A percentile compares a stretch with the other conserved stretches of the same genome.
Conservation (phyloP, 2,797 vertebrate species). For the Centropyge bicolor region DNA sequence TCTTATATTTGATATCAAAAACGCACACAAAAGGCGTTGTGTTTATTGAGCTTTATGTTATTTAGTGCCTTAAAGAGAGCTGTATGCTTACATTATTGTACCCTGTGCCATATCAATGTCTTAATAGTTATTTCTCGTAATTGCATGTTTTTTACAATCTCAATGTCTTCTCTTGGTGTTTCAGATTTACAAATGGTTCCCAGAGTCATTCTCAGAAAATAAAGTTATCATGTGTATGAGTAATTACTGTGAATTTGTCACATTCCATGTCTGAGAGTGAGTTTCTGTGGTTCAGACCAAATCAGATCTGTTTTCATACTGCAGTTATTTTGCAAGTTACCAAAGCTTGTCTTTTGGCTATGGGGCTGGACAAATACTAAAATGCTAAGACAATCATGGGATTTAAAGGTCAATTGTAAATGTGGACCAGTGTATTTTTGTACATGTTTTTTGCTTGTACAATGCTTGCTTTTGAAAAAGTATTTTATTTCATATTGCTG, state of each 20-base stretch:
- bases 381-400: constrained; percentile 69
- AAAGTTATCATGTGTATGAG: constrained; percentile 40
- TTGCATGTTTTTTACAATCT: constrained; percentile 71
- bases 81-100: constrained; percentile 58
- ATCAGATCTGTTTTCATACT: constrained; percentile 34
- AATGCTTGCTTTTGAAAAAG: constrained; percentile 27
- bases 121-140: constrained; percentile 58
- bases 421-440: constrained; percentile 59
- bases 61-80: constrained; percentile 77
- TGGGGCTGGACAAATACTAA: constrained; percentile 35
- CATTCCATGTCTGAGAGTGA: constrained; percentile 67
- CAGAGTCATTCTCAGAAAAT: constrained; percentile 39
- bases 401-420: constrained; percentile 51
- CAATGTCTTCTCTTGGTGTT: constrained; percentile 31
- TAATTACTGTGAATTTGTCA: constrained; percentile 72
- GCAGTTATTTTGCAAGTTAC: constrained; percentile 45
- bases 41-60: constrained; percentile 49
- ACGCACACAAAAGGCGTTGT: constrained; percentile 26
- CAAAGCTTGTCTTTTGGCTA: constrained; percentile 45
- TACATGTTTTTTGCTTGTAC: constrained; percentile 47
- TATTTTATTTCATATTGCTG: constrained; percentile 65
- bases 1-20: constrained; percentile 51
- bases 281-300: constrained; percentile 42
- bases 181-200: constrained; percentile 34
- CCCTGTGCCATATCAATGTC: constrained; percentile 51